Conservation (phyloP, 2,888 invertebrate genomes). For the Phlogophora meticulosa region DNA sequence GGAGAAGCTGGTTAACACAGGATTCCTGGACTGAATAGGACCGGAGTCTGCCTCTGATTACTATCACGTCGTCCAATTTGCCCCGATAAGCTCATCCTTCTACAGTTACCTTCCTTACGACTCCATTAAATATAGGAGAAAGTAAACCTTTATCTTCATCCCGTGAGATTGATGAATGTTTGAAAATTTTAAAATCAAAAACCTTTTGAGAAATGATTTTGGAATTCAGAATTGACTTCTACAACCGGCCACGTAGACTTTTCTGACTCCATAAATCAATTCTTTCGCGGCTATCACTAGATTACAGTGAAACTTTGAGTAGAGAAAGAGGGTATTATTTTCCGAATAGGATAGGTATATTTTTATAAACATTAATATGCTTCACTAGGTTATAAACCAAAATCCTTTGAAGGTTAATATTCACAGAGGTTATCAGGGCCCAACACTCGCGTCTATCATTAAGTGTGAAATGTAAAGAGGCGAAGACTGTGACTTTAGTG, state of each 20-base stretch:
- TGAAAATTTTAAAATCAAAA: slow-evolving; percentile 67
- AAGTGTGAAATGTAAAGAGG: slow-evolving; percentile 67
- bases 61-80: slow-evolving; percentile 93
- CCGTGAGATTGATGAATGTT: slow-evolving; percentile 76
- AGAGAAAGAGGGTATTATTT: slow-evolving; percentile 73
- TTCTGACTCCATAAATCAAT: slow-evolving; percentile 71
- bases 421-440: slow-evolving; percentile 70
- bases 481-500: slow-evolving; percentile 67
- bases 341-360: slow-evolving; percentile 79
- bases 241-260: slow-evolving; percentile 88
- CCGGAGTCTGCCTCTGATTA: slow-evolving; percentile 94
- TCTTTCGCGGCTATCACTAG: slow-evolving; percentile 55
- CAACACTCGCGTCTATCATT: slow-evolving; percentile 84
- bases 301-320: slow-evolving; percentile 63
- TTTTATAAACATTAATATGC: slow-evolving; percentile 77
- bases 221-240: slow-evolving; percentile 70
- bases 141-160: slow-evolving; percentile 73
- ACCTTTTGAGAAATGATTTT: slow-evolving; percentile 65
- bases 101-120: slow-evolving; percentile 93
- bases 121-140: slow-evolving; percentile 87
- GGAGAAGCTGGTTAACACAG: slow-evolving; percentile 98
- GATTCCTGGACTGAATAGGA: slow-evolving; percentile 97
- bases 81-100: slow-evolving; percentile 94
- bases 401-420: slow-evolving; percentile 56
- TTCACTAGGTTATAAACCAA: slow-evolving; percentile 71